Evolutionary conservation across 64 coral and sea anemone genomes (phyloP), one percentile per base, ranked within the genome.

Genomic region (Stichodactyla mertensii): DNA sequence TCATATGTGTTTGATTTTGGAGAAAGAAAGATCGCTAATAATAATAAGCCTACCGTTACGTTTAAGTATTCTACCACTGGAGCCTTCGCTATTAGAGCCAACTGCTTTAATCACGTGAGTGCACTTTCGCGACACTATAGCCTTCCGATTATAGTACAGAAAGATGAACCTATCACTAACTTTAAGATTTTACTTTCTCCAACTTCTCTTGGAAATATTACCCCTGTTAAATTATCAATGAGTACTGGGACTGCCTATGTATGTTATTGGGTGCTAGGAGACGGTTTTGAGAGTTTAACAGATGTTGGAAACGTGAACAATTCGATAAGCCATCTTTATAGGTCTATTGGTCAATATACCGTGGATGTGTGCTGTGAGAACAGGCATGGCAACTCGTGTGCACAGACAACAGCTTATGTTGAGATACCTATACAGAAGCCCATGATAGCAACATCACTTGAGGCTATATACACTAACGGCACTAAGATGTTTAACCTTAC

Each of bases 241-340:
- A 62, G 0, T 4, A 74, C 56, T 0, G 92, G 92, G 31, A 93
- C 83, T 16, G 92, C 87, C 18, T 93, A 80, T 74, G 27, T 93
- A 11, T 93, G 92, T 51, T 22, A 93, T 13, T 93, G 92, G 92
- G 61, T 45, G 12, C 77, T 93, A 16, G 92, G 92, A 16, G 87
- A 93, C 15, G 64, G 78, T 27, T 54, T 64, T 10, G 9, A 45
- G 16, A 57, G 85, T 45, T 70, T 80, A 52, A 93, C 79, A 77
- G 87, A 93, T 86, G 51, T 89, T 20, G 82, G 70, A 18, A 69
- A 89, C 9, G 20, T 82, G 0, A 58, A 86, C 23, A 20, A 26
- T 45, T 16, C 83, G 59, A 57, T 93, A 56, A 56, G 59, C 12
- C 87, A 93, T 57, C 16, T 54, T 10, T 93, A 93, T 71, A 22